Evolutionary conservation across 1,140 invertebrate genomes (phyloP).

Genomic region (Pantala flavescens): DNA sequence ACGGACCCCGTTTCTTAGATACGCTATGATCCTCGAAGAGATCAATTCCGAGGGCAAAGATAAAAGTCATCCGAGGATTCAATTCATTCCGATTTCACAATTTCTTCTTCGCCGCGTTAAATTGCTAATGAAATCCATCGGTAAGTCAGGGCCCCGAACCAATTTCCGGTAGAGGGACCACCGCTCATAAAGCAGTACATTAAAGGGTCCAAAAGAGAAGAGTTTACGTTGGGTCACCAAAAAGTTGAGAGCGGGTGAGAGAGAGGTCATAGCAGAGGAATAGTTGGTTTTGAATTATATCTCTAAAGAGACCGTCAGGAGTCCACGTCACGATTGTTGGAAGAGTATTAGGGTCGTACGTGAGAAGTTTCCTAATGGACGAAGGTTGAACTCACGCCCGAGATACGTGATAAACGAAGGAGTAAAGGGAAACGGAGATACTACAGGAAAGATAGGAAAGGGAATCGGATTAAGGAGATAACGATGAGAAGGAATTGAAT

Average conservation of each 20-base stretch:
- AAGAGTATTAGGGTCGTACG: constrained; percentile 8
- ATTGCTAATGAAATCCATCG: too few relatives aligned
- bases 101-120: too few relatives aligned
- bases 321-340: constrained; percentile 3
- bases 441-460: constrained; percentile 3
- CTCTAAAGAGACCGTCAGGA: not conserved
- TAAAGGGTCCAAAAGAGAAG: not conserved
- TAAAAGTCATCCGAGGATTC: too few relatives aligned
- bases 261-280: not conserved
- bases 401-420: constrained; percentile 30
- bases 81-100: too few relatives aligned
- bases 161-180: too few relatives aligned
- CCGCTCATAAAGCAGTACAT: not conserved
- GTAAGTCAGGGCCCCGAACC: too few relatives aligned
- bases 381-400: constrained; percentile 20
- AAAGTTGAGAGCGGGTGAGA: not conserved
- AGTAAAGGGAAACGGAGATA: not conserved
- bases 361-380: constrained; percentile 15
- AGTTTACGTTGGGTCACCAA: not conserved
- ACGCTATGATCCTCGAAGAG: too few relatives aligned
- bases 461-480: too few relatives aligned
- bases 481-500: too few relatives aligned
- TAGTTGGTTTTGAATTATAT: not conserved
- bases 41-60: too few relatives aligned
- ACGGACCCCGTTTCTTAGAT: too few relatives aligned